Percentiles rank a stretch among this genome's conserved stretches.
These are phyloP conservation scores for Aphidius ervi DNA, from an alignment of 1,140 invertebrate species.

Conservation along the genomic window DNA sequence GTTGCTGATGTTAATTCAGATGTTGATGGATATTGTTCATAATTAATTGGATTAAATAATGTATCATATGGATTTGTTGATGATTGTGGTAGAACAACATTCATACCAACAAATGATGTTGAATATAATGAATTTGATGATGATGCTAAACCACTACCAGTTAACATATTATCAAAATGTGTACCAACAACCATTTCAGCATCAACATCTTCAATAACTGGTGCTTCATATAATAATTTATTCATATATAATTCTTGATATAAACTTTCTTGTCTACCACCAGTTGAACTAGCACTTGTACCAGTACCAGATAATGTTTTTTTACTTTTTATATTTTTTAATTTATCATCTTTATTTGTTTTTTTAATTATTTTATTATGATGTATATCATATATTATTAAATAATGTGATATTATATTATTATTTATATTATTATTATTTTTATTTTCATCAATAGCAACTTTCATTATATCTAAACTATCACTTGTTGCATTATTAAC, in stretches of 20 bases:
- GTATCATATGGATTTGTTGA: conserved; percentile 28
- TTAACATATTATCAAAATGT: conserved; percentile 42
- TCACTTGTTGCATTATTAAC: conserved; percentile 58
- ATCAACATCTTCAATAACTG: conserved; percentile 50
- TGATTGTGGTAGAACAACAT: conserved; percentile 25
- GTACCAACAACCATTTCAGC: conserved; percentile 40
- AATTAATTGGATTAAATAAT: conserved; percentile 45
- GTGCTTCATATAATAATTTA: conserved; percentile 49
- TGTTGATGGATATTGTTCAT: conserved; percentile 47
- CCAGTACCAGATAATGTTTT: conserved; percentile 46
- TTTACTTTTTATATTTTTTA: conserved; percentile 38
- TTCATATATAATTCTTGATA: conserved; percentile 49
- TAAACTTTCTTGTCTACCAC: conserved; percentile 44
- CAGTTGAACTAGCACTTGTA: conserved; percentile 49
- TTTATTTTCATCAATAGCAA: conserved; percentile 51
- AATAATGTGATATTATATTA: no score
- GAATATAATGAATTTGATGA: conserved; percentile 45
- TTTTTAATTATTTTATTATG: no score
- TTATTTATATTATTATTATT: conserved; percentile 25
- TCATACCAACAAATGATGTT: conserved; percentile 33
- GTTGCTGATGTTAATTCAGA: conserved; percentile 40
- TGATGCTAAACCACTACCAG: conserved; percentile 36
- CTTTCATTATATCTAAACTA: conserved; percentile 51
- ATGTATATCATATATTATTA: no score
- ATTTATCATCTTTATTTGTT: conserved; percentile 40